Evolutionary conservation across 2,888 invertebrate species (phyloP).

Genomic region (Cheiracanthium punctorium): DNA sequence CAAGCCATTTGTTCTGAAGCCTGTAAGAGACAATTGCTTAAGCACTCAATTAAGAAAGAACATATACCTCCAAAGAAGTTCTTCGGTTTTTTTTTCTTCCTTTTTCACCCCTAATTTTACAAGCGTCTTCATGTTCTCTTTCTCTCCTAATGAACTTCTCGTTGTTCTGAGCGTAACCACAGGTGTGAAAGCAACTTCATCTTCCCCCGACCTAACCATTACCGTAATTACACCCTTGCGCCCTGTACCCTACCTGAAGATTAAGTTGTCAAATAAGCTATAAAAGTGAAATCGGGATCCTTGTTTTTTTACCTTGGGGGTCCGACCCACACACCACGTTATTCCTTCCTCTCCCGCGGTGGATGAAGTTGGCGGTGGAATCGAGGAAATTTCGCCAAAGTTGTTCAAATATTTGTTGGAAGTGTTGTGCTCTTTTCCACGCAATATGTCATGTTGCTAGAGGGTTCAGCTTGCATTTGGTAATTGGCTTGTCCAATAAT

Average conservation of each 20-base stretch:
- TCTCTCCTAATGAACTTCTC: not conserved
- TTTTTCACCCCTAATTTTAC: not conserved
- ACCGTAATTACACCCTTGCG: not conserved
- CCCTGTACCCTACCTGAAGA: not conserved
- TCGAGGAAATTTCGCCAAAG: not conserved
- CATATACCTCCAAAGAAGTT: not conserved
- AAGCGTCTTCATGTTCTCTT: not conserved
- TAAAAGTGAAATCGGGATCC: constrained; percentile 15
- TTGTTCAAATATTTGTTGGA: too few relatives aligned
- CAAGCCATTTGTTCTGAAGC: not conserved
- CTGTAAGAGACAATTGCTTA: not conserved
- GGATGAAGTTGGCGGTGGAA: not conserved
- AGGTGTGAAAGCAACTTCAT: constrained; percentile 12
- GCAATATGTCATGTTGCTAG: too few relatives aligned
- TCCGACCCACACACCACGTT: not conserved
- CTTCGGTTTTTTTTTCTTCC: not conserved
- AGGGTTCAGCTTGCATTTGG: too few relatives aligned
- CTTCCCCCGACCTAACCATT: not conserved
- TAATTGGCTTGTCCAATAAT: too few relatives aligned
- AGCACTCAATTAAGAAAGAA: not conserved
- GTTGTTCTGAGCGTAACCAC: not conserved
- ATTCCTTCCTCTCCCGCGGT: not conserved
- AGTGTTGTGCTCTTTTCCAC: too few relatives aligned
- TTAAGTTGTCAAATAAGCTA: constrained; percentile 29
- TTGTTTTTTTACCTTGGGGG: not conserved